Evolutionary conservation across 2,113 vertebrate species (phyloP), one percentile per base, ranked within the genome.

Genomic region (Halichoerus grypus): DNA sequence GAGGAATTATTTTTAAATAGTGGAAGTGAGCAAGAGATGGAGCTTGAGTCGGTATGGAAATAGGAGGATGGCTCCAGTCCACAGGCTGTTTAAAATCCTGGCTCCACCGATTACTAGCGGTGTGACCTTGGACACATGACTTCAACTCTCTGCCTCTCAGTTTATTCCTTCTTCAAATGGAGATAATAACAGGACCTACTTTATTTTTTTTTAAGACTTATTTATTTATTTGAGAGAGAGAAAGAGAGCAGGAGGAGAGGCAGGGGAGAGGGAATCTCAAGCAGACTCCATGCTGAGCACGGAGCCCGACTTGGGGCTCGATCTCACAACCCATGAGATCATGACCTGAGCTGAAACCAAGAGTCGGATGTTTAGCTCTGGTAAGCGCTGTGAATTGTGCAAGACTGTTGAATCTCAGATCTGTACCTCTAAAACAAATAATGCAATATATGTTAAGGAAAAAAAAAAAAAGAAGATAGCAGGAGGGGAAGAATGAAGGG

Each of bases 1-100:
- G 28, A 86, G n/a, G 57, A 74, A 46, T 74, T 93, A 89, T 63
- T 96, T 96, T 59, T 24, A 96, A 97, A 61, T 26, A 96, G 15
- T 42, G 24, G 76, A 76, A 39, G 26, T 21, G 39, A 95, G 22
- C 0, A 36, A 7, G 19, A 71, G 39, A 18, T 3, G 7, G 55
- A 53, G 5, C 57, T 74, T 61, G 31, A 65, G 26, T 59, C 3
- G 1, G 21, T 14, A 5, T 31, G 42, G 57, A 74, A 61, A 63
- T 4, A 85, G 59, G n/a, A 89, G 77, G 57, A 61, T 5, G 36
- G 4, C 6, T 14, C 9, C 18, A 21, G 24, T 55, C 28, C 4
- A 0, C 3, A 4, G 31, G 24, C 28, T 57, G 4, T 14, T 55
- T 2, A 19, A 53, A 88, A 46, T 42, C 53, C 49, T 63, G 76